These are phyloP conservation scores for Pollenia labialis DNA, from an alignment of 2,888 invertebrate species.

Conservation along the genomic window DNA sequence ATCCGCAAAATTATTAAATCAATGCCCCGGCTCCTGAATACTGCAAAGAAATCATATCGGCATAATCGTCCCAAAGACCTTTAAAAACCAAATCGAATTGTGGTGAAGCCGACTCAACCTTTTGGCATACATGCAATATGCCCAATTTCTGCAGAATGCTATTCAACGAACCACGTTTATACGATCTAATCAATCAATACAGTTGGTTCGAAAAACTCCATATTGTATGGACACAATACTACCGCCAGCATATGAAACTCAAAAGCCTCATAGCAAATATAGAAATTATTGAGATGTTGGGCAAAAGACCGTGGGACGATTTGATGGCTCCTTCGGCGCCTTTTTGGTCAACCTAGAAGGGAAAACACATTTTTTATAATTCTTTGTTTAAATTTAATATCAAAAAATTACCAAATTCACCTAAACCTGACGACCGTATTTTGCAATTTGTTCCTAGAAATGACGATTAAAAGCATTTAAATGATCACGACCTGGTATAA, in stretches of 20 bases:
- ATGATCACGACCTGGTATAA: conserved; percentile 90
- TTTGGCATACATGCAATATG: conserved; percentile 87
- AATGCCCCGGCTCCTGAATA: conserved; percentile 98
- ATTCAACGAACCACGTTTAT: conserved; percentile 96
- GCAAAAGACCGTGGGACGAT: conserved; percentile 86
- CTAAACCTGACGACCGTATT: conserved; percentile 95
- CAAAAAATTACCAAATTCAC: conserved; percentile 90
- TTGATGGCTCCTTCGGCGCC: conserved; percentile 91
- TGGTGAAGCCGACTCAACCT: conserved; percentile 87
- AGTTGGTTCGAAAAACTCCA: conserved; percentile 99
- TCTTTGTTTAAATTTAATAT: background rate
- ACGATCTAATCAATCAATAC: conserved; percentile 98
- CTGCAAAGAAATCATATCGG: conserved; percentile 96
- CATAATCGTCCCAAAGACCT: conserved; percentile 99
- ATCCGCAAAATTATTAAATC: conserved; percentile 98
- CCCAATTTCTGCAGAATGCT: conserved; percentile 90
- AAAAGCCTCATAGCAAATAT: conserved; percentile 95
- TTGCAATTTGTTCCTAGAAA: conserved; percentile 87
- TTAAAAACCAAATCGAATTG: conserved; percentile 91
- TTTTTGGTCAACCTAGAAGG: conserved; percentile 87
- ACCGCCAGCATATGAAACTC: conserved; percentile 97
- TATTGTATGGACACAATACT: conserved; percentile 89
- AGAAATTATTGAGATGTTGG: conserved; percentile 84
- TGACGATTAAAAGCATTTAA: conserved; percentile 92
- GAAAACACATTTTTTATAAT: background rate